Percentiles rank a stretch among this genome's conserved stretches.
Evolutionary conservation across 2,113 vertebrate genomes (phyloP).

Genomic region (Todiramphus chloris): DNA sequence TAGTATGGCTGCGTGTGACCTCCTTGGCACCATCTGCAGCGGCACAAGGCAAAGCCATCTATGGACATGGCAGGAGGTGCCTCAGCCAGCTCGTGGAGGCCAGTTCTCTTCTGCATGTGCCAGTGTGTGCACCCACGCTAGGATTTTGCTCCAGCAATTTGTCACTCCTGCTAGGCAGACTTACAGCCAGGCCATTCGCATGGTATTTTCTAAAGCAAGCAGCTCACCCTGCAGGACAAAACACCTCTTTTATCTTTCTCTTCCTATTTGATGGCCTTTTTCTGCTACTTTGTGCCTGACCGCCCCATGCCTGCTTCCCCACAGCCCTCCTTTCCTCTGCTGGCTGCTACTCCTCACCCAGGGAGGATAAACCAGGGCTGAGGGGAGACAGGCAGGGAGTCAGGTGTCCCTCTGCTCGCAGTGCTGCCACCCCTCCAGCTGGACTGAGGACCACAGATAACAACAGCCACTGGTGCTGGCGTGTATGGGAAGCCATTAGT

Average conservation of each 20-base stretch:
- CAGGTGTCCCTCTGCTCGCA: not conserved
- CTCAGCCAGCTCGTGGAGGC: not conserved
- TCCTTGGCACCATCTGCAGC: not conserved
- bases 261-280: not conserved
- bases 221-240: not conserved
- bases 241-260: not conserved
- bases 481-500: not conserved
- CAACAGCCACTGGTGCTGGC: not conserved
- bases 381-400: fast-evolving
- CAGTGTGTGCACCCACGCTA: fast-evolving
- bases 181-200: fast-evolving
- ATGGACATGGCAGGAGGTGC: not conserved
- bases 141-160: not conserved
- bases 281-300: not conserved
- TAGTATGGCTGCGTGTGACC: not conserved
- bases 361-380: not conserved
- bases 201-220: not conserved
- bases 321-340: not conserved
- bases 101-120: not conserved
- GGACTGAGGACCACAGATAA: not conserved
- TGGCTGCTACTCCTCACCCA: not conserved
- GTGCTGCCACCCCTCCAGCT: fast-evolving
- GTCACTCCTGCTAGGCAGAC: not conserved
- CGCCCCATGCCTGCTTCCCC: not conserved
- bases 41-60: not conserved